A percentile compares a stretch with the other conserved stretches of the same genome.
phyloP scores from a whole-genome alignment of 2,113 vertebrate genomes.

The Synchiropus splendidus region DNA sequence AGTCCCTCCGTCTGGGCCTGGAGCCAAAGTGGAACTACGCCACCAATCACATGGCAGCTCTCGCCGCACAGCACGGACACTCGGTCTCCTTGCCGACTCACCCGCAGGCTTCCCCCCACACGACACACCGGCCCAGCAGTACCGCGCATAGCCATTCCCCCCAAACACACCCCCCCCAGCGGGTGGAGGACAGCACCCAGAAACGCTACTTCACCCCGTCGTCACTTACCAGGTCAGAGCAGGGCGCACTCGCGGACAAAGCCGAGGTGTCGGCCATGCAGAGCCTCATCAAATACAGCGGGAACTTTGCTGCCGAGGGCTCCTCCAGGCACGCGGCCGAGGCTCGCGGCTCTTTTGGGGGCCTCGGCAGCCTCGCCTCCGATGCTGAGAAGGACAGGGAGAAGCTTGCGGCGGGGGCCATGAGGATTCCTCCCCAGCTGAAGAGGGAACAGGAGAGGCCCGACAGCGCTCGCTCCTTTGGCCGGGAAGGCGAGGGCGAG shows the following conservation, averaged over 20 bases:
- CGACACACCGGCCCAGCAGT: slow-evolving; percentile 27
- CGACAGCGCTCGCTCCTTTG: slow-evolving; percentile 84
- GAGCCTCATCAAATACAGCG: slow-evolving; percentile 94
- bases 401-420: slow-evolving; percentile 10
- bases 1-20: slow-evolving; percentile 67
- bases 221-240: slow-evolving; percentile 58
- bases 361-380: slow-evolving; percentile 78
- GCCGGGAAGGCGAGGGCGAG: slow-evolving; percentile 83
- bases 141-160: slow-evolving; percentile 46
- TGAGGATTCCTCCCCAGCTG: slow-evolving; percentile 61
- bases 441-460: slow-evolving; percentile 88
- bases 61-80: slow-evolving; percentile 85
- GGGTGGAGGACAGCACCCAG: slow-evolving; percentile 71
- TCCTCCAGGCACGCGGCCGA: slow-evolving; percentile 67
- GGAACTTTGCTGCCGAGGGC: slow-evolving; percentile 81
- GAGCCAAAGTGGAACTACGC: slow-evolving; percentile 90
- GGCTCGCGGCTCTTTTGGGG: slow-evolving; percentile 82
- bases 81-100: slow-evolving; percentile 29
- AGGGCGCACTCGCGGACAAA: slow-evolving; percentile 35
- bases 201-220: slow-evolving; percentile 76
- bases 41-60: slow-evolving; percentile 85
- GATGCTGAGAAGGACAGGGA: slow-evolving; percentile 49
- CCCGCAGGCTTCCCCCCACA: slow-evolving; percentile 40
- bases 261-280: slow-evolving; percentile 88
- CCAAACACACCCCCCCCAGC: slow-evolving; percentile 61